phyloP scores from a whole-genome alignment of 2,888 invertebrate genomes.

The Pseudococcus longispinus region DNA sequence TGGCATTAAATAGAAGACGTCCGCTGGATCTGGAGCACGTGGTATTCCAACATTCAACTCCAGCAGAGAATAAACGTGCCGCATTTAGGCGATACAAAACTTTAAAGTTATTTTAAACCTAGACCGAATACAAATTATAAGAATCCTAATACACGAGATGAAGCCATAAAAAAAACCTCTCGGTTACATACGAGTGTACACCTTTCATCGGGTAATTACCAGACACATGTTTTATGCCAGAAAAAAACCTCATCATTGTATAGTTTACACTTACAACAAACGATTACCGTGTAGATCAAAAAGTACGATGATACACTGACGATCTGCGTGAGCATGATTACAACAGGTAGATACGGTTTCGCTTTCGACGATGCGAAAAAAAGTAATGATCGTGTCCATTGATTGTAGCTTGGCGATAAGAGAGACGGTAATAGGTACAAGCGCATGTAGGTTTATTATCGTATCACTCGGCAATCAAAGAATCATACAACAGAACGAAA shows the following conservation, averaged over 20 bases:
- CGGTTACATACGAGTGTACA: not conserved
- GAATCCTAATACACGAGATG: not conserved
- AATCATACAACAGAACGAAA: not conserved
- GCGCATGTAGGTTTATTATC: not conserved
- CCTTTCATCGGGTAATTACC: conserved; percentile 11
- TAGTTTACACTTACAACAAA: not conserved
- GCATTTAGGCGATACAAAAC: not conserved
- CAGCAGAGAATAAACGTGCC: conserved; percentile 6
- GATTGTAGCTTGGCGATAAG: not conserved
- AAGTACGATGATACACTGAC: not conserved
- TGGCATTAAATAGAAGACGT: not conserved
- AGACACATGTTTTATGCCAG: not conserved
- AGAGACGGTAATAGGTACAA: not conserved
- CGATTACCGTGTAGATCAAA: not conserved
- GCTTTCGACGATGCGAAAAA: not conserved
- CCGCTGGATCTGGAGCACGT: not conserved
- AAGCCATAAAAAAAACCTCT: conserved; percentile 5
- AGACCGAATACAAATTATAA: not conserved
- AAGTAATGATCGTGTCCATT: not conserved
- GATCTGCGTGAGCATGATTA: not conserved
- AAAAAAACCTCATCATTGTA: not conserved
- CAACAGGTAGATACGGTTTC: conserved; percentile 6
- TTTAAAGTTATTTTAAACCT: conserved; percentile 1
- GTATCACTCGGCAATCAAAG: not conserved
- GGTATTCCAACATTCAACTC: not conserved